These are phyloP conservation scores for Pectinophora gossypiella DNA, from an alignment of 1,140 invertebrate genomes.

Conservation along the genomic window DNA sequence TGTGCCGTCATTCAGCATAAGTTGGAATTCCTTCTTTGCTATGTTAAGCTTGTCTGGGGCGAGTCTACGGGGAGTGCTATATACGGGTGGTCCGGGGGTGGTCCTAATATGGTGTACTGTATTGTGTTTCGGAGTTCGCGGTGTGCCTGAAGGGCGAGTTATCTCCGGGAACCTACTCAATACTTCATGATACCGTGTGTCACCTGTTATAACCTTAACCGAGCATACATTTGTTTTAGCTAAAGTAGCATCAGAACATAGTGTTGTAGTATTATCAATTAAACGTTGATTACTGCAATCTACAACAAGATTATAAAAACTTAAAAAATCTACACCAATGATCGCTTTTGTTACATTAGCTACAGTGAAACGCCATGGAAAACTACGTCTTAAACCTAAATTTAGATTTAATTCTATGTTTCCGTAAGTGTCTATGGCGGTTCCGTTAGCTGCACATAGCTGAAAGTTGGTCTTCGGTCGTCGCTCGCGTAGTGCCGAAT, in stretches of 20 bases:
- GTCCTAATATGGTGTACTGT: background rate
- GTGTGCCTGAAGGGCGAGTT: background rate
- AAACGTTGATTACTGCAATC: background rate
- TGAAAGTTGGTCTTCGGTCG: constrained; percentile 7
- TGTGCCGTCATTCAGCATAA: background rate
- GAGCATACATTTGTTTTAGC: background rate
- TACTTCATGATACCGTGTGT: background rate
- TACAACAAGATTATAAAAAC: background rate
- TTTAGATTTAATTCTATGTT: constrained; percentile 9
- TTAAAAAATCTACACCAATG: background rate
- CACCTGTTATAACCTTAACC: background rate
- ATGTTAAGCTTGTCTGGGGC: background rate
- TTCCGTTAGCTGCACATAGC: constrained; percentile 14
- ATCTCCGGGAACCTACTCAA: background rate
- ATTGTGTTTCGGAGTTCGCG: background rate
- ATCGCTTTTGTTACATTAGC: background rate
- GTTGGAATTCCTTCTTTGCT: background rate
- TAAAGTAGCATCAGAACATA: background rate
- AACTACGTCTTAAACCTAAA: constrained; percentile 11
- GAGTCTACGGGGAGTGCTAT: background rate
- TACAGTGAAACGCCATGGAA: constrained; percentile 8
- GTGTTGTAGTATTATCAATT: background rate
- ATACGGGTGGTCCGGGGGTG: background rate
- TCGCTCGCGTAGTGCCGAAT: constrained; percentile 2
- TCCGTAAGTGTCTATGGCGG: constrained; percentile 11